A percentile compares a stretch with the other conserved stretches of the same genome.
Evolutionary conservation across 2,888 invertebrate species (phyloP).

Genomic region (Dromius quadrimaculatus): DNA sequence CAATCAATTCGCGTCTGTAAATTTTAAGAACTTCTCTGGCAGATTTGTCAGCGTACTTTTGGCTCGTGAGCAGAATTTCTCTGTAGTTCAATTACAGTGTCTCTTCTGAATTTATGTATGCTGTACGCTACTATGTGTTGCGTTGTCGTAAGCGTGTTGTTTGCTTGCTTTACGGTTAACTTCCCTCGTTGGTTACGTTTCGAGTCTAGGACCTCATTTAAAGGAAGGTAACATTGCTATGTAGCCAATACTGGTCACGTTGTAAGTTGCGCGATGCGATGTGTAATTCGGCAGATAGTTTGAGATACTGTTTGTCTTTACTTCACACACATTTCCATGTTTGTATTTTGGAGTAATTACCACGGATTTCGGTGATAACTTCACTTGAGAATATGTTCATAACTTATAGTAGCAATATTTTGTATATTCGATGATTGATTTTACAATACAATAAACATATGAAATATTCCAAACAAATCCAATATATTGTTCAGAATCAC

Average conservation of each 20-base stretch:
- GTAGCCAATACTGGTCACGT: background rate
- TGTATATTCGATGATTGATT: no score
- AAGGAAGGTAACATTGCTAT: no score
- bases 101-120: constrained; percentile 25
- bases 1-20: constrained; percentile 24
- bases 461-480: constrained; percentile 22
- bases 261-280: background rate
- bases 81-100: constrained; percentile 30
- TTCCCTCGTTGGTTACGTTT: background rate
- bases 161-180: constrained; percentile 13
- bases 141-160: constrained; percentile 6
- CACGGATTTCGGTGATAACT: background rate
- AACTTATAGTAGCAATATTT: no score
- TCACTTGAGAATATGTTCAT: background rate
- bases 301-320: constrained; percentile 8
- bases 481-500: background rate
- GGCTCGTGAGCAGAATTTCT: constrained; percentile 31
- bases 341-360: constrained; percentile 8
- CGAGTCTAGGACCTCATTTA: no score
- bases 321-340: background rate
- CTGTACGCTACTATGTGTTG: constrained; percentile 1
- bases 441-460: background rate
- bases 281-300: background rate
- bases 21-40: constrained; percentile 28
- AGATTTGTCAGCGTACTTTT: constrained; percentile 30